phyloP scores from a whole-genome alignment of 1,140 invertebrate species.

The Drosophila willistoni region DNA sequence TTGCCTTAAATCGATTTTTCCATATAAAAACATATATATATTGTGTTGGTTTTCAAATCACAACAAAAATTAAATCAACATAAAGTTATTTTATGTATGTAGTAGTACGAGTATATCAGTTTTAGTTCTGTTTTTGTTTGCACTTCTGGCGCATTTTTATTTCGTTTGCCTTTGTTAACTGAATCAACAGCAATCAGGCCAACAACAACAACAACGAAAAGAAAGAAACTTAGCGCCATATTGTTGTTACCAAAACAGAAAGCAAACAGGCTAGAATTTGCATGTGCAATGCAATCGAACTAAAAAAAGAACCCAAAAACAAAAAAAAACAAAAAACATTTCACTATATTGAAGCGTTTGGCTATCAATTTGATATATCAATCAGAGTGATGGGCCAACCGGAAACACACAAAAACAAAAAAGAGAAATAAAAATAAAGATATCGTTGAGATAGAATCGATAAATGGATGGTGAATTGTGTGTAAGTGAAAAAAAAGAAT shows the following conservation, averaged over 20 bases:
- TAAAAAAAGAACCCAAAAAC: constrained; percentile 18
- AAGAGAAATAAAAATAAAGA: not conserved
- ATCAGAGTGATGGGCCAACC: constrained; percentile 47
- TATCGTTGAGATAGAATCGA: constrained; percentile 21
- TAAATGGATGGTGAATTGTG: not conserved
- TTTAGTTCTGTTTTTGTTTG: constrained; percentile 3
- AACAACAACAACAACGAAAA: constrained; percentile 48
- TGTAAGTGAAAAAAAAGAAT: no score
- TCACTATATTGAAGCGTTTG: constrained; percentile 38
- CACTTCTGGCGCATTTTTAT: not conserved
- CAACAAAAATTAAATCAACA: not conserved
- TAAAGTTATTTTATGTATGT: not conserved
- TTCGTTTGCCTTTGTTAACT: constrained; percentile 8
- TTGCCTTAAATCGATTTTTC: no score
- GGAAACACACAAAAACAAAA: constrained; percentile 4
- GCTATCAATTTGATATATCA: constrained; percentile 79
- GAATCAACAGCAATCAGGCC: constrained; percentile 66
- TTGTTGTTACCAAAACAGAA: constrained; percentile 66
- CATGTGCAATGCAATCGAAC: constrained; percentile 72
- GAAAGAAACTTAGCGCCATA: constrained; percentile 67
- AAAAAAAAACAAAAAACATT: constrained; percentile 27
- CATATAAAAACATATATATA: no score
- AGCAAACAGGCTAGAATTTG: constrained; percentile 78
- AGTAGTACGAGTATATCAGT: not conserved
- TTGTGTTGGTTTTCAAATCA: no score